These are phyloP conservation scores for Drosophila lowei DNA, from an alignment of 1,140 invertebrate genomes.

Conservation along the genomic window DNA sequence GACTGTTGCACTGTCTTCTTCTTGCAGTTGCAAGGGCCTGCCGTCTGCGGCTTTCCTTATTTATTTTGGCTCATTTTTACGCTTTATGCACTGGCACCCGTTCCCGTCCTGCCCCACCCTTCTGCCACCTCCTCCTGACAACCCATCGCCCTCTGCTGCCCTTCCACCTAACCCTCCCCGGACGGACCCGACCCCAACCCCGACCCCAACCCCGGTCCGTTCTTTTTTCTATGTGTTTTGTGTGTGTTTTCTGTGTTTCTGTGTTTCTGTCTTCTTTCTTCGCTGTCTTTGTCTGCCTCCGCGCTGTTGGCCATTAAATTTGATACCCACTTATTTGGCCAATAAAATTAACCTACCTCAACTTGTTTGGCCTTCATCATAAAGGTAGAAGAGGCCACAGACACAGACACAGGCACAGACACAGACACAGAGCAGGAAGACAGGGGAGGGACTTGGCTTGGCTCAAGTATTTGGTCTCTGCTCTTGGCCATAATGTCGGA, in stretches of 20 bases:
- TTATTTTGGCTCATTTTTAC: constrained; percentile 77
- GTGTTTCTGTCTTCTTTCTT: constrained; percentile 3
- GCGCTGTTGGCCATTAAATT: constrained; percentile 71
- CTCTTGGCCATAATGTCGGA: constrained; percentile 29
- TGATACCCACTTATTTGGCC: constrained; percentile 81
- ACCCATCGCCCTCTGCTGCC: not conserved
- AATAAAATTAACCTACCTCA: constrained; percentile 82
- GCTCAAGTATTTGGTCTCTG: constrained; percentile 5
- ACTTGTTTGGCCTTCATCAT: constrained; percentile 60
- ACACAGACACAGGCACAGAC: too few relatives aligned
- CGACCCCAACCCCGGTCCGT: not conserved
- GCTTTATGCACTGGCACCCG: constrained; percentile 65
- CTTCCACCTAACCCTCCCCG: not conserved
- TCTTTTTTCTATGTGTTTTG: not conserved
- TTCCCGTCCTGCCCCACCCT: not conserved
- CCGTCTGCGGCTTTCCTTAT: constrained; percentile 60
- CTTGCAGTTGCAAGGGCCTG: not conserved
- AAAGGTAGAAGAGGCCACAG: constrained; percentile 15
- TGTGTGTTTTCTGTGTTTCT: too few relatives aligned
- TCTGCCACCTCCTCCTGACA: not conserved
- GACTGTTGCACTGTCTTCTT: not conserved
- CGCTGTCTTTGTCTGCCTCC: constrained; percentile 32
- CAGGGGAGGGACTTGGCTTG: too few relatives aligned
- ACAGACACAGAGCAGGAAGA: too few relatives aligned
- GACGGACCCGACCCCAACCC: too few relatives aligned